phyloP scores from a whole-genome alignment of 1,140 invertebrate species.

The Caenorhabditis tropicalis region DNA sequence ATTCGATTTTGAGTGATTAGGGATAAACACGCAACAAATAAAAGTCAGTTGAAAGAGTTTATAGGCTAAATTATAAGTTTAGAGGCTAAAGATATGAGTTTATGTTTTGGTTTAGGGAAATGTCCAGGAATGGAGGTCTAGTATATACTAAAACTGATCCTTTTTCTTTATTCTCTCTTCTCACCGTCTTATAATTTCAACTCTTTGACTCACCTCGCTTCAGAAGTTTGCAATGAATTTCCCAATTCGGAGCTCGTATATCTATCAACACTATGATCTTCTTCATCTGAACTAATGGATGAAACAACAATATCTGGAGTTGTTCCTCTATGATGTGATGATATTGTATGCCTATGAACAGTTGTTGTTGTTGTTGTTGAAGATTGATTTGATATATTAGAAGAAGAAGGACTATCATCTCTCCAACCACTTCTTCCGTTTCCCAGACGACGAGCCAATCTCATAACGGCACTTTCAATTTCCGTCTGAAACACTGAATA shows the following conservation, averaged over 20 bases:
- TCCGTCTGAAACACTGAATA: constrained; percentile 61
- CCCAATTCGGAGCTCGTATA: constrained; percentile 58
- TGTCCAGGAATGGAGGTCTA: no score
- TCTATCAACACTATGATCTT: constrained; percentile 52
- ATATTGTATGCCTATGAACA: constrained; percentile 34
- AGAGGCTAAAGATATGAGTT: no score
- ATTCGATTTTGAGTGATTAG: constrained; percentile 28
- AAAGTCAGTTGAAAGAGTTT: constrained; percentile 2
- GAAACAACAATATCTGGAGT: constrained; percentile 70
- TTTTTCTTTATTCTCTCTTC: background rate
- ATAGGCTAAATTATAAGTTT: no score
- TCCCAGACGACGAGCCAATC: constrained; percentile 63
- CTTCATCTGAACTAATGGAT: constrained; percentile 71
- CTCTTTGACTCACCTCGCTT: constrained; percentile 60
- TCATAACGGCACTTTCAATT: constrained; percentile 69
- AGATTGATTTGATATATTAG: constrained; percentile 16
- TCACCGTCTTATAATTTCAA: no score
- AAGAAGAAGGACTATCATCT: constrained; percentile 47
- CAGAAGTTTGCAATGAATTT: constrained; percentile 54
- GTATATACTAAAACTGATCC: background rate
- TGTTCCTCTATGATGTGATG: constrained; percentile 48
- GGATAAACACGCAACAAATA: background rate
- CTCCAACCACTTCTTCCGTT: constrained; percentile 29
- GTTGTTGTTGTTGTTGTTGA: background rate
- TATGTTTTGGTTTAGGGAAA: no score